Evolutionary conservation across 2,797 vertebrate genomes (phyloP).

Genomic region (Microctenopoma lineatum): DNA sequence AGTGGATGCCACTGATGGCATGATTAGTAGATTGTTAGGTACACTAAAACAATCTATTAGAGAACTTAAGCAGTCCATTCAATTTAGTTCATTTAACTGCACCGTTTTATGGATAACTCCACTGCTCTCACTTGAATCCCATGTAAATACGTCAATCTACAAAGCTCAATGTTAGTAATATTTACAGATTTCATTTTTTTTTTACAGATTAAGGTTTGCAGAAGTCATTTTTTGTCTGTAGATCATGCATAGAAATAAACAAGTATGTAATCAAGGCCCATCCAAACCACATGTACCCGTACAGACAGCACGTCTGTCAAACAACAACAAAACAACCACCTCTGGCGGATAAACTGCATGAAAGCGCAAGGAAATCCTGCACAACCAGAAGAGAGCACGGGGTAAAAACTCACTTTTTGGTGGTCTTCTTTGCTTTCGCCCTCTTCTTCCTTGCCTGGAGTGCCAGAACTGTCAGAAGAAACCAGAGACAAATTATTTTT

Average conservation of each 20-base stretch:
- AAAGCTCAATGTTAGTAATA: not conserved
- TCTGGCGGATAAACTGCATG: constrained; percentile 7
- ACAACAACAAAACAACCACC: constrained; percentile 5
- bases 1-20: constrained; percentile 67
- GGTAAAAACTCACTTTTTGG: constrained; percentile 83
- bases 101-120: not conserved
- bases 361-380: not conserved
- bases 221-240: not conserved
- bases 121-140: not conserved
- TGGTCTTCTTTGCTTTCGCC: constrained; percentile 84
- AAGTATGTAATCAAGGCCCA: constrained; percentile 24
- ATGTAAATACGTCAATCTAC: not conserved
- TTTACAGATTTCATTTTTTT: not conserved
- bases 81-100: not conserved
- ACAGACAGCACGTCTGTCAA: constrained; percentile 15
- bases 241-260: not conserved
- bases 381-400: not conserved
- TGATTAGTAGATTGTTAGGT: constrained; percentile 70
- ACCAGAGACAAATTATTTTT: constrained; percentile 26
- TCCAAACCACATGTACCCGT: not conserved
- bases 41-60: constrained; percentile 50
- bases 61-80: not conserved
- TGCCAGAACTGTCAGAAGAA: constrained; percentile 81
- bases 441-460: constrained; percentile 88
- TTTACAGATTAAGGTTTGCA: not conserved